phyloP scores from a whole-genome alignment of 2,888 invertebrate genomes.

The Rhingia campestris region DNA sequence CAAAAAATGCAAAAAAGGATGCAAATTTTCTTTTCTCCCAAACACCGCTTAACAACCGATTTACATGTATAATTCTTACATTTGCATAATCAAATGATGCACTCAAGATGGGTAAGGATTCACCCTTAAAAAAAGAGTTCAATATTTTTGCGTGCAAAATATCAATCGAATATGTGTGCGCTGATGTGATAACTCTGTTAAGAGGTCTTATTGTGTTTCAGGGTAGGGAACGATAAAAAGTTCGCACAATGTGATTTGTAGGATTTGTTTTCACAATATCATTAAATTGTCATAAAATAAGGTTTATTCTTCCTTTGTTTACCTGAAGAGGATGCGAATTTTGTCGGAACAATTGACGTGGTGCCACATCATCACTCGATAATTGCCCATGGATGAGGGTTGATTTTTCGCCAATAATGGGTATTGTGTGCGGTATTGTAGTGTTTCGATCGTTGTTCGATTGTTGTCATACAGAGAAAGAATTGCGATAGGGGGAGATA shows the following conservation, averaged over 20 bases:
- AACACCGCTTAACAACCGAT: conserved; percentile 54
- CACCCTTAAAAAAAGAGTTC: conserved; percentile 3
- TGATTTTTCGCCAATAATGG: conserved; percentile 56
- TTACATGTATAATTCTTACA: conserved; percentile 37
- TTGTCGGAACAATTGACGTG: conserved; percentile 61
- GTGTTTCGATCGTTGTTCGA: conserved; percentile 64
- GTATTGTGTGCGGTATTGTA: conserved; percentile 30
- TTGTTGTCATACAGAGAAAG: conserved; percentile 51
- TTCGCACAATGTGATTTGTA: conserved; percentile 65
- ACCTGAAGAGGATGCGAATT: conserved; percentile 36
- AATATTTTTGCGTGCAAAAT: neutral
- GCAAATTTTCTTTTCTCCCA: conserved; percentile 36
- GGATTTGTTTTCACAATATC: conserved; percentile 73
- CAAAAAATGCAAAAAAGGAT: conserved; percentile 33
- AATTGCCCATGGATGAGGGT: conserved; percentile 46
- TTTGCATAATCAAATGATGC: conserved; percentile 63
- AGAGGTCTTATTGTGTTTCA: conserved; percentile 45
- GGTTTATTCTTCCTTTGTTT: neutral
- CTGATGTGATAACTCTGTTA: conserved; percentile 54
- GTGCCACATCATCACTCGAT: conserved; percentile 64
- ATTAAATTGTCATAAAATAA: conserved; percentile 63
- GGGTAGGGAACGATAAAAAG: conserved; percentile 15
- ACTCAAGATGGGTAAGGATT: conserved; percentile 13
- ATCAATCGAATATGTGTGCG: conserved; percentile 32
- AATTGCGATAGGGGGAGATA: conserved; percentile 6